Conservation (phyloP, 1,140 invertebrate genomes). For the Drosophila dunni region DNA sequence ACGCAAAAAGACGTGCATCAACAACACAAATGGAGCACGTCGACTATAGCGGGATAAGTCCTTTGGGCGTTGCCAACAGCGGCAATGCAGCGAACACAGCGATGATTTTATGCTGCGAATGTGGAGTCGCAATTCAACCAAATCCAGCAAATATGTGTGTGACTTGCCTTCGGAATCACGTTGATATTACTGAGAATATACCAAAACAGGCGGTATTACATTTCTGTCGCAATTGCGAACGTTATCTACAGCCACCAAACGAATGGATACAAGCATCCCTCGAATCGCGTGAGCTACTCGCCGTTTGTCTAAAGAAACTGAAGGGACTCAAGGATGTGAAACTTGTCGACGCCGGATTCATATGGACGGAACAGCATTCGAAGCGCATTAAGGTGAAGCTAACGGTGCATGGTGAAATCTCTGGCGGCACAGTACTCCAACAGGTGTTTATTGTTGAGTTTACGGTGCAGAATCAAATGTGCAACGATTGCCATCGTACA, state of each 20-base stretch:
- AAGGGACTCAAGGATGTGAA: slow-evolving; percentile 96
- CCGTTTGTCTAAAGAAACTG: slow-evolving; percentile 96
- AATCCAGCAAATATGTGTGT: slow-evolving; percentile 99
- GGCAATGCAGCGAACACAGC: slow-evolving; percentile 15
- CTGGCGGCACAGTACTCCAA: slow-evolving; percentile 92
- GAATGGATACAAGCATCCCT: slow-evolving; percentile 95
- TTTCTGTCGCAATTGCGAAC: slow-evolving; percentile 96
- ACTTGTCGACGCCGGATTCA: slow-evolving; percentile 97
- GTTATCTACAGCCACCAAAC: slow-evolving; percentile 96
- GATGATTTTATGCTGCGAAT: slow-evolving; percentile 90
- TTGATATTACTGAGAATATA: slow-evolving; percentile 98
- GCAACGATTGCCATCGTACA: slow-evolving; percentile 97
- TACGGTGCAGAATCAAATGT: slow-evolving; percentile 96
- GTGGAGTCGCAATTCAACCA: slow-evolving; percentile 92
- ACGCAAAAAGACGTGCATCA: not conserved
- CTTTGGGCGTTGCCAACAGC: slow-evolving; percentile 42
- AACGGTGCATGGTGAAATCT: slow-evolving; percentile 97
- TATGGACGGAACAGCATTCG: slow-evolving; percentile 99
- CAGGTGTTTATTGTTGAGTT: slow-evolving; percentile 98
- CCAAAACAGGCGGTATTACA: slow-evolving; percentile 96
- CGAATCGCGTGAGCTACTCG: slow-evolving; percentile 96
- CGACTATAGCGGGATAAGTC: slow-evolving; percentile 45
- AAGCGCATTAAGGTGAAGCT: slow-evolving; percentile 98
- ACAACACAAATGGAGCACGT: slow-evolving; percentile 49
- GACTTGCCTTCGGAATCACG: slow-evolving; percentile 93